phyloP scores from a whole-genome alignment of 2,888 invertebrate genomes.

The Junonia oenone region DNA sequence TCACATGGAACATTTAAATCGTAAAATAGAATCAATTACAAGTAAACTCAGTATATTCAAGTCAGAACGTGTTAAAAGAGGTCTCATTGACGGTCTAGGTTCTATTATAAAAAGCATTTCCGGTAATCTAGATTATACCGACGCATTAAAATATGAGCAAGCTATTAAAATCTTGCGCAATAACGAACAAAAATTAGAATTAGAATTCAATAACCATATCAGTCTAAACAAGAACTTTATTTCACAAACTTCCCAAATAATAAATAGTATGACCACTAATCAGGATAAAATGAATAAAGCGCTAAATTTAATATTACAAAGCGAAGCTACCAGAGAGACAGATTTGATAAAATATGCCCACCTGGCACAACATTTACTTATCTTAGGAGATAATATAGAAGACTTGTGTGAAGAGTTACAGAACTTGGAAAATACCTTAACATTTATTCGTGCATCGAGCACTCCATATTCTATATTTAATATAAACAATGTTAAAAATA shows the following conservation, averaged over 20 bases:
- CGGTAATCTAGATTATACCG: constrained; percentile 30
- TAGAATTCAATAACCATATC: constrained; percentile 29
- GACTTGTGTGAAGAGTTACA: too few relatives aligned
- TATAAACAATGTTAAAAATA: not conserved
- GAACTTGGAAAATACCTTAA: too few relatives aligned
- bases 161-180: constrained; percentile 27
- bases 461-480: not conserved
- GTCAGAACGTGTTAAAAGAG: too few relatives aligned
- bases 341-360: too few relatives aligned
- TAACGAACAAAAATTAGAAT: constrained; percentile 26
- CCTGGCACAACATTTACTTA: too few relatives aligned
- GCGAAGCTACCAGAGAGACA: too few relatives aligned
- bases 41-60: constrained; percentile 14
- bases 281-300: constrained; percentile 21
- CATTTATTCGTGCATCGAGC: too few relatives aligned
- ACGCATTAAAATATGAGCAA: constrained; percentile 30
- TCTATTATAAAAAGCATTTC: constrained; percentile 31
- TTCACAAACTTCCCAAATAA: constrained; percentile 12
- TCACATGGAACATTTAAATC: too few relatives aligned
- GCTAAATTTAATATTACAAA: constrained; percentile 1
- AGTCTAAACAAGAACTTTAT: constrained; percentile 31
- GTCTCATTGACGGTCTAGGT: constrained; percentile 31
- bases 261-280: constrained; percentile 21
- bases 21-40: too few relatives aligned
- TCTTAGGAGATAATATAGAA: too few relatives aligned